These are phyloP conservation scores for Bergia puertoricense DNA, from an alignment of 92 coral and sea anemone species.

Conservation along the genomic window DNA sequence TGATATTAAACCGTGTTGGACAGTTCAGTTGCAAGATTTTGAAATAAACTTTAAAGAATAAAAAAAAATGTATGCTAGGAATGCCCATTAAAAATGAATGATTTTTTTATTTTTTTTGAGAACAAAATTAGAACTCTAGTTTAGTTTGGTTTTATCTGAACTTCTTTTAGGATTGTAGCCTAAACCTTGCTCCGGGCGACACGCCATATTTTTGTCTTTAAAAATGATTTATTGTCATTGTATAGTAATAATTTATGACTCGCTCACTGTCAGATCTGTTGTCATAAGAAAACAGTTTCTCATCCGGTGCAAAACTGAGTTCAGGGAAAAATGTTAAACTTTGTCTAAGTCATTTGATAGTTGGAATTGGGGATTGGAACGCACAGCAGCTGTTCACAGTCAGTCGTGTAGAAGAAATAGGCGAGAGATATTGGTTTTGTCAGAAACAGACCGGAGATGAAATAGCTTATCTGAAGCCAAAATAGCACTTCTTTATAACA, in stretches of 20 bases:
- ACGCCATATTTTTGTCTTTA: not conserved
- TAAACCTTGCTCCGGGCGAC: not conserved
- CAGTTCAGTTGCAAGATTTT: not conserved
- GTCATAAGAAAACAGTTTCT: not conserved
- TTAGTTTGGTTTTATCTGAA: not conserved
- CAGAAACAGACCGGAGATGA: no score
- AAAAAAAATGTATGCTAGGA: not conserved
- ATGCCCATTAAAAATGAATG: no score
- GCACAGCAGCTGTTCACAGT: no score
- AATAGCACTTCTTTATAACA: no score
- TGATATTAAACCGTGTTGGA: not conserved
- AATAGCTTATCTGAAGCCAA: no score
- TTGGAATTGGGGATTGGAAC: not conserved
- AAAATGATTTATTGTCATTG: no score
- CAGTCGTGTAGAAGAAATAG: no score
- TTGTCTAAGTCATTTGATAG: not conserved
- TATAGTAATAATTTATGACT: no score
- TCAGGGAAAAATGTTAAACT: not conserved
- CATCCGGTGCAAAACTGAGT: not conserved
- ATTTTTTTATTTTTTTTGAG: no score
- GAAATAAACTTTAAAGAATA: no score
- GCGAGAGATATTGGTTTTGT: no score
- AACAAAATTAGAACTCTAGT: no score
- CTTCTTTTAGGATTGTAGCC: not conserved
- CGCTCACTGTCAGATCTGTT: not conserved